These are phyloP conservation scores for Polylopha cassiicola DNA, from an alignment of 2,888 invertebrate genomes.

Conservation along the genomic window DNA sequence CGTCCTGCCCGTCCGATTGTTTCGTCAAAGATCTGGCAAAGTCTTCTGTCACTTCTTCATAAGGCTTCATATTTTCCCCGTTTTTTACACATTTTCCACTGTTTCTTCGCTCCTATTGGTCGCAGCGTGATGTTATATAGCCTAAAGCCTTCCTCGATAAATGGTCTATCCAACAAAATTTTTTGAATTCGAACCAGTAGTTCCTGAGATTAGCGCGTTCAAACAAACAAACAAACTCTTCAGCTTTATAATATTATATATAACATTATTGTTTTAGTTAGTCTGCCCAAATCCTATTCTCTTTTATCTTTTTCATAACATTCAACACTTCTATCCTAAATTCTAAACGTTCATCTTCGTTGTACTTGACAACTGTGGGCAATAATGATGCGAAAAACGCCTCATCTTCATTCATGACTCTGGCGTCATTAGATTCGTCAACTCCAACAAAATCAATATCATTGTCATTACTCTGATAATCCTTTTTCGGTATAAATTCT, in stretches of 20 bases:
- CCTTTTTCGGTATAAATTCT: slow-evolving; percentile 17
- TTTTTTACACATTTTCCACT: no score
- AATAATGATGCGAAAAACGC: slow-evolving; percentile 67
- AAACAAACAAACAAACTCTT: no score
- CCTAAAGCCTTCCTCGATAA: no score
- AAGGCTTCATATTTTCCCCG: no score
- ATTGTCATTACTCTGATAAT: slow-evolving; percentile 20
- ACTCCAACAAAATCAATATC: slow-evolving; percentile 47
- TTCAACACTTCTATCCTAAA: slow-evolving; percentile 62
- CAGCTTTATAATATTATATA: not conserved
- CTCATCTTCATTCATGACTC: slow-evolving; percentile 70
- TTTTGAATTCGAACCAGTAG: no score
- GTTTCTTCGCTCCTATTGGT: no score
- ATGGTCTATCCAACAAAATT: no score
- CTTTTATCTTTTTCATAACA: slow-evolving; percentile 59
- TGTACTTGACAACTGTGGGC: slow-evolving; percentile 61
- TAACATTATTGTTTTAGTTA: slow-evolving; percentile 6
- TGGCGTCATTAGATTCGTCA: slow-evolving; percentile 45
- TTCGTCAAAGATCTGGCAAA: no score
- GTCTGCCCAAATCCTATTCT: slow-evolving; percentile 44
- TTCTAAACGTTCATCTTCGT: slow-evolving; percentile 60
- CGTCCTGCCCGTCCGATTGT: no score
- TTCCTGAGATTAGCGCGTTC: no score
- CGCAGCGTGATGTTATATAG: no score
- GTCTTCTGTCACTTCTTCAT: no score